phyloP scores from a whole-genome alignment of 2,113 vertebrate genomes.

The Cardinalis cardinalis region DNA sequence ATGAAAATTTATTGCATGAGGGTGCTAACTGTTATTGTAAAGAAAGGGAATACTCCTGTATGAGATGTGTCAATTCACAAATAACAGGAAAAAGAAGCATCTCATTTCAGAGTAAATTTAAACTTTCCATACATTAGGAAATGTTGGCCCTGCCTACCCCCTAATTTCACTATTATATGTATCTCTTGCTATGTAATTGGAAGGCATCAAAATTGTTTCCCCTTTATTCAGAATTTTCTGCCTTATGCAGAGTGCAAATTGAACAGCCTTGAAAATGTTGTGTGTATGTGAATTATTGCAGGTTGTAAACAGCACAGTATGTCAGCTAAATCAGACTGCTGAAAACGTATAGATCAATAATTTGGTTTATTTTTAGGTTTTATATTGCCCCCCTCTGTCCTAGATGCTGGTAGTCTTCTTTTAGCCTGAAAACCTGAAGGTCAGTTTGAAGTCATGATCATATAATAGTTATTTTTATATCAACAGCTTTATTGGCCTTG shows the following conservation, averaged over 20 bases:
- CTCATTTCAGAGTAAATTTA: neutral
- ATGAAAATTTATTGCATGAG: neutral
- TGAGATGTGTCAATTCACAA: neutral
- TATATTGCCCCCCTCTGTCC: neutral
- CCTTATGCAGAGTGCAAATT: neutral
- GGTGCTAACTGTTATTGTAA: neutral
- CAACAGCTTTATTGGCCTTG: slow-evolving; percentile 8
- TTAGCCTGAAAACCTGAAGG: slow-evolving; percentile 38
- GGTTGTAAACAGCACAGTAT: neutral
- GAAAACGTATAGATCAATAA: slow-evolving; percentile 36
- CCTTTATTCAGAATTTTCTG: neutral
- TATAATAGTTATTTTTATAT: slow-evolving; percentile 35
- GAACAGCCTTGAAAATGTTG: neutral
- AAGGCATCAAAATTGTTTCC: neutral
- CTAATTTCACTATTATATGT: neutral
- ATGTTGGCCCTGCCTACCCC: neutral
- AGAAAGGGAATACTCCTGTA: neutral
- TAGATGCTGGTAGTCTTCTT: slow-evolving; percentile 12
- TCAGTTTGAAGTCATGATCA: slow-evolving; percentile 33
- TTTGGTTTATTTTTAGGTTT: slow-evolving; percentile 47
- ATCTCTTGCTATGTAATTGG: neutral
- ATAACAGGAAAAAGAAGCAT: neutral
- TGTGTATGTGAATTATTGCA: neutral
- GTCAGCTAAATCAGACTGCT: slow-evolving; percentile 18
- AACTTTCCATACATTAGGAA: neutral